Percentiles rank a stretch among this genome's conserved stretches.
Evolutionary conservation across 2,888 invertebrate species (phyloP).

Genomic region (Itoplectis maculator): DNA sequence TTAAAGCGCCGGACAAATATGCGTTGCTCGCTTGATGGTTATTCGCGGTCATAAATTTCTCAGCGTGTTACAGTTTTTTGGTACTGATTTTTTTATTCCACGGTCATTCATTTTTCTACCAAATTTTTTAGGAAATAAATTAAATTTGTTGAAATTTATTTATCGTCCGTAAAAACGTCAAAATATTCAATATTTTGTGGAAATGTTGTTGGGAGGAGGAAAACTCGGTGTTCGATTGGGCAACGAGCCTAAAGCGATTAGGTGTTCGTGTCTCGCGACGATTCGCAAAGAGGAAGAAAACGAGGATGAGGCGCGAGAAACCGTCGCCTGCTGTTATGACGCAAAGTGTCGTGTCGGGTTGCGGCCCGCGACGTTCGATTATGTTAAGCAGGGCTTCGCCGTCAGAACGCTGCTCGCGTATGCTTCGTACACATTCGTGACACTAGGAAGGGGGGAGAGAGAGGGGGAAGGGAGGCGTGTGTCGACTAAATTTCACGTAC

Average conservation of each 20-base stretch:
- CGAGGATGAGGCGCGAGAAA: conserved; percentile 74
- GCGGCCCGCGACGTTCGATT: conserved; percentile 73
- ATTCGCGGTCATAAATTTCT: too few relatives aligned
- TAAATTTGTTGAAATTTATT: too few relatives aligned
- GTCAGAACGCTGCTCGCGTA: conserved; percentile 42
- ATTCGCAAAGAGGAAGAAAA: conserved; percentile 61
- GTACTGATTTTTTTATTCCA: too few relatives aligned
- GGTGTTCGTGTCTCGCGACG: conserved; percentile 64
- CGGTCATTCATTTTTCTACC: too few relatives aligned
- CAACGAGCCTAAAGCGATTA: conserved; percentile 61
- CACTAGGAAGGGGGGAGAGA: neutral
- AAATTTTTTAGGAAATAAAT: too few relatives aligned
- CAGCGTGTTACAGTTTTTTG: too few relatives aligned
- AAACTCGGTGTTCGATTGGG: conserved; percentile 26
- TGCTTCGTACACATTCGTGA: conserved; percentile 20
- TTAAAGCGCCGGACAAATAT: too few relatives aligned
- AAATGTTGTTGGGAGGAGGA: conserved; percentile 20
- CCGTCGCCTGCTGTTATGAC: conserved; percentile 73
- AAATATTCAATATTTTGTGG: too few relatives aligned
- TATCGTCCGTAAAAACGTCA: too few relatives aligned
- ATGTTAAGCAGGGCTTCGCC: conserved; percentile 72
- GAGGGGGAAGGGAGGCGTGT: neutral
- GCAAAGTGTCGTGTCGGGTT: conserved; percentile 68
- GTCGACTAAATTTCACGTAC: conserved; percentile 9
- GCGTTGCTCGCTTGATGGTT: too few relatives aligned